These are phyloP conservation scores for Mechanitis messenoides DNA, from an alignment of 2,888 invertebrate species.

Conservation along the genomic window DNA sequence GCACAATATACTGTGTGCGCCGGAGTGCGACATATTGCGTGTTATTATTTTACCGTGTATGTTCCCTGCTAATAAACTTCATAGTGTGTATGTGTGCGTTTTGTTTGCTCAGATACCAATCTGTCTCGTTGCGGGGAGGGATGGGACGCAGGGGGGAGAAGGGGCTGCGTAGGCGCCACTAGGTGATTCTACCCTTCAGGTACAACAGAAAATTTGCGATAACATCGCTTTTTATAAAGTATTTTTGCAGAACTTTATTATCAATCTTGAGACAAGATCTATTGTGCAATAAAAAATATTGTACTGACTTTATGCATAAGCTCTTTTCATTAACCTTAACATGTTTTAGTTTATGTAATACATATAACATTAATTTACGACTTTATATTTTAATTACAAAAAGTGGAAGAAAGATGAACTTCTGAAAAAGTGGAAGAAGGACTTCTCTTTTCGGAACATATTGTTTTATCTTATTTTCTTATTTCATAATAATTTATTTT, in stretches of 20 bases:
- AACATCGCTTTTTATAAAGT: neutral
- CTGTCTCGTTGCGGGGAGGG: neutral
- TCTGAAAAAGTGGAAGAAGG: too few relatives aligned
- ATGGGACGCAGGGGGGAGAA: neutral
- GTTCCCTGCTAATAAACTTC: constrained; percentile 5
- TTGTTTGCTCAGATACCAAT: neutral
- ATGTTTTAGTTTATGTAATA: too few relatives aligned
- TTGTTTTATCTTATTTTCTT: too few relatives aligned
- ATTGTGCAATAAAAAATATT: neutral
- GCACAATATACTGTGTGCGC: constrained; percentile 5
- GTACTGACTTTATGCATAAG: too few relatives aligned
- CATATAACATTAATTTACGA: too few relatives aligned
- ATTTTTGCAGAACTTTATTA: neutral
- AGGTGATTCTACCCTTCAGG: constrained; percentile 3
- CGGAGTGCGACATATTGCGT: constrained; percentile 13
- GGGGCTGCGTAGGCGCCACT: constrained; percentile 2
- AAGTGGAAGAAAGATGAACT: too few relatives aligned
- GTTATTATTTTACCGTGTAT: constrained; percentile 10
- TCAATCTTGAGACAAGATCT: neutral
- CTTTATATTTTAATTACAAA: too few relatives aligned
- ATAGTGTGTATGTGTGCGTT: constrained; percentile 4
- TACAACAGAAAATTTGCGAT: constrained; percentile 1
- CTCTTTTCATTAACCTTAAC: too few relatives aligned
- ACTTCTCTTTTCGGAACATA: too few relatives aligned
- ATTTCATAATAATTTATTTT: too few relatives aligned